A percentile compares a stretch with the other conserved stretches of the same genome.
Conservation (phyloP, 2,113 vertebrate genomes). For the Boleophthalmus pectinirostris region DNA sequence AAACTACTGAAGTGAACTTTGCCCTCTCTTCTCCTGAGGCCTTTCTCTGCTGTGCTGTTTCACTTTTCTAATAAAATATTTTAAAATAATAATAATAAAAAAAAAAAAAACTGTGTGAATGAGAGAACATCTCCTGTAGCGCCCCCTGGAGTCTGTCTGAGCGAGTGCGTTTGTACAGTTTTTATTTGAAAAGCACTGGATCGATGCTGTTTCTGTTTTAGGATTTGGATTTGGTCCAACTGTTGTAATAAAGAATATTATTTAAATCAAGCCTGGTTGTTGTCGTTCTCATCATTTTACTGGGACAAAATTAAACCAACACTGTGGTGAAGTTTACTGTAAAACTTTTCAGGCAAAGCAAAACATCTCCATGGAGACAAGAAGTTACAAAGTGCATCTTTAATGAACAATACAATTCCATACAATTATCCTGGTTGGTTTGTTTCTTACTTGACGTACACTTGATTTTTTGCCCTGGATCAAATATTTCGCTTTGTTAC, state of each 20-base stretch:
- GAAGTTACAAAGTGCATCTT: too few species aligned
- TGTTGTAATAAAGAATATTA: slow-evolving; percentile 9
- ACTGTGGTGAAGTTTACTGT: too few species aligned
- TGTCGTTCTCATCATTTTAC: neutral
- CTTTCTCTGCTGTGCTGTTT: slow-evolving; percentile 7
- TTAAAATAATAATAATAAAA: neutral
- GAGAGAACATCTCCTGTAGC: neutral
- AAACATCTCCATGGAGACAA: too few species aligned
- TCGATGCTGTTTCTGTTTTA: slow-evolving; percentile 7
- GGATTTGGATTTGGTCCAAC: slow-evolving; percentile 6
- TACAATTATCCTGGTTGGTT: too few species aligned
- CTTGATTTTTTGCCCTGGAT: too few species aligned
- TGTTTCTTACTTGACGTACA: too few species aligned
- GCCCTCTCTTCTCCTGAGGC: neutral
- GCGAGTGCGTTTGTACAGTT: slow-evolving; percentile 8
- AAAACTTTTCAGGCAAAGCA: too few species aligned
- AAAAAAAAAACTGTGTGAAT: neutral
- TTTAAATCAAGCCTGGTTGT: neutral
- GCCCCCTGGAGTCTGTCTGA: slow-evolving; percentile 6
- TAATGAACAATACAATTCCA: too few species aligned
- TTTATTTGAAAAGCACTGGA: slow-evolving; percentile 11
- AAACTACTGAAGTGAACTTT: slow-evolving; percentile 3
- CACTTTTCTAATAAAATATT: slow-evolving; percentile 1
- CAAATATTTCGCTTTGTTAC: too few species aligned
- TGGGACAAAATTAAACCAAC: too few species aligned